Base-by-base conservation (phyloP, 2,113 vertebrate genomes). In the Mobula hypostoma region DNA sequence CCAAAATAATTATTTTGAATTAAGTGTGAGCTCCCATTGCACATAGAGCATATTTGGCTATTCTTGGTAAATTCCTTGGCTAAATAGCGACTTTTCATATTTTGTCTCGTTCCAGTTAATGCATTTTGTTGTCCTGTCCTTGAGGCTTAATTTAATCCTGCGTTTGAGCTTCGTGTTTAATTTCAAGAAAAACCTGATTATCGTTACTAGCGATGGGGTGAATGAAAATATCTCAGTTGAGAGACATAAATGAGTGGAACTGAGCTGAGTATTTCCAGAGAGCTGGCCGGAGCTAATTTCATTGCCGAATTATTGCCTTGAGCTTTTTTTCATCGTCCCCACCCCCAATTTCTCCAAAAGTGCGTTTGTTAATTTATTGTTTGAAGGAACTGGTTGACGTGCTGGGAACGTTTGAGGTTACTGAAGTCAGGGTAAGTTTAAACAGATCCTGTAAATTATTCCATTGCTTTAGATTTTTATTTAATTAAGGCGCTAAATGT, bases 161-260 rank as follows among this genome's bases (percentile, higher is more conserved):
- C 58, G 32, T 68, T 68, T n/a, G 66, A 68, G 32, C 32, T 24
- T 63, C 68, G 36, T 40, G 66, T 70, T 24, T 70, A 19, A 21
- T 91, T 91, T 91, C 32, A 91, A 91, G 32, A 87, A n/a, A 87
- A 87, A 61, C 61, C 24, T 36, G 88, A n/a, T 91, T 15, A 29
- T 24, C 63, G 83, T 63, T 27, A 63, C 80, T 83, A 24, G 80
- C 40, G 80, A 48, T 2, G 83, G 83, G 83, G 29, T 63, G 58
- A 88, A 63, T 56, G 29, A 4, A 63, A 68, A 6, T 40, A 70
- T 70, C 21, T 36, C 66, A 70, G 15, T 70, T 48, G 48, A 4
- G 48, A 48, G 88, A 66, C 17, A 91, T 7, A 61, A 70, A 70
- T 91, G n/a, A 36, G 36, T 70, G 29, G 88, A 68, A 12, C 63